Conservation (phyloP, 2,888 invertebrate species). For the Cephus spinipes region DNA sequence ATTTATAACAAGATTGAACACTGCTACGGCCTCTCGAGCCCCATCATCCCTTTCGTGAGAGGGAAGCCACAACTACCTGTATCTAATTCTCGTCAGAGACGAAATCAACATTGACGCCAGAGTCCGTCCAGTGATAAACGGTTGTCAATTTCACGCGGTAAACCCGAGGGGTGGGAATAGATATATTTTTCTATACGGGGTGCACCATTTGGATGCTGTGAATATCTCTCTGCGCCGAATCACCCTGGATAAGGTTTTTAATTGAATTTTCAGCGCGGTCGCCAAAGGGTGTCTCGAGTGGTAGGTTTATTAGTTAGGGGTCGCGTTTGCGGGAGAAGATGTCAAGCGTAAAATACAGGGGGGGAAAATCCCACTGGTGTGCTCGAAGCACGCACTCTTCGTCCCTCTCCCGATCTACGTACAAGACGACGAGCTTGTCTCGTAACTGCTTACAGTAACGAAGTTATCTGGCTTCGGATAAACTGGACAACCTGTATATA, state of each 20-base stretch:
- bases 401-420: no score
- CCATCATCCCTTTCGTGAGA: constrained; percentile 12
- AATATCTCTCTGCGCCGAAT: background rate
- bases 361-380: background rate
- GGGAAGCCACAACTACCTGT: background rate
- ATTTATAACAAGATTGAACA: constrained; percentile 52
- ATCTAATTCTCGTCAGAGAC: background rate
- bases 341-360: background rate
- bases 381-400: no score
- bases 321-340: background rate
- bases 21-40: constrained; percentile 47
- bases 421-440: constrained; percentile 15
- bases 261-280: background rate
- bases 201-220: background rate
- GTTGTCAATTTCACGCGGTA: background rate
- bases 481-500: constrained; percentile 30
- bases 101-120: background rate
- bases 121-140: background rate
- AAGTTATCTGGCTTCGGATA: constrained; percentile 43
- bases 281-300: background rate
- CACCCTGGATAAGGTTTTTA: background rate
- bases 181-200: background rate
- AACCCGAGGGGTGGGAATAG: background rate
- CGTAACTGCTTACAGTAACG: constrained; percentile 37
- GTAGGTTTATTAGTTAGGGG: background rate